These are phyloP conservation scores for Scolanthus callimorphus DNA, from an alignment of 92 coral and sea anemone genomes.

Conservation along the genomic window DNA sequence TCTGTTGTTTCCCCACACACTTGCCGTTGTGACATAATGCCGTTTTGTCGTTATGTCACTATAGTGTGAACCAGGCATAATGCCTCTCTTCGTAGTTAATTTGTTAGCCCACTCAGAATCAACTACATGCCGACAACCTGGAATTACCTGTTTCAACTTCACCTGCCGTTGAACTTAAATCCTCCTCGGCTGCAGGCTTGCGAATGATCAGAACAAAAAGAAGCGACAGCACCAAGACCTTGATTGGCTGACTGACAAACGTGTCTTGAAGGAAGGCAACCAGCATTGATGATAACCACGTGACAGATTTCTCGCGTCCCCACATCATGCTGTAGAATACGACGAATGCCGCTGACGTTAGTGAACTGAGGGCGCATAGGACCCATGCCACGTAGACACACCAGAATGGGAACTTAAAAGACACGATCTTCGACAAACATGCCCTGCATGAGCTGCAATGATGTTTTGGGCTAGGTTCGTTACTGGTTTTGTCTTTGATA, in stretches of 20 bases:
- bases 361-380: constrained; percentile 38
- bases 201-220: constrained; percentile 50
- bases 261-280: constrained; percentile 66
- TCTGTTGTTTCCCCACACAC: too few species aligned
- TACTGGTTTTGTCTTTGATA: too few species aligned
- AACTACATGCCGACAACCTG: too few species aligned
- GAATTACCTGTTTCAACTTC: too few species aligned
- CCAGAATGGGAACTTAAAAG: constrained; percentile 52
- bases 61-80: too few species aligned
- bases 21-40: too few species aligned
- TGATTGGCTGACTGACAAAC: constrained; percentile 62
- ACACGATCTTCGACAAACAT: neutral
- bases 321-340: constrained; percentile 85
- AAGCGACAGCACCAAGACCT: constrained; percentile 45
- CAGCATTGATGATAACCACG: constrained; percentile 57
- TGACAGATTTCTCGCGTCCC: constrained; percentile 65
- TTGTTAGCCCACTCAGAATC: too few species aligned
- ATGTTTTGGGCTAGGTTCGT: neutral
- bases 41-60: too few species aligned
- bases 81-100: too few species aligned
- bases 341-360: constrained; percentile 42
- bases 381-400: constrained; percentile 53
- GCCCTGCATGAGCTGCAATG: neutral
- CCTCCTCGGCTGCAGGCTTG: constrained; percentile 39
- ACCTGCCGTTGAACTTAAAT: too few species aligned